phyloP scores from a whole-genome alignment of 2,797 vertebrate species.

The Melanotaenia parkinsoni region DNA sequence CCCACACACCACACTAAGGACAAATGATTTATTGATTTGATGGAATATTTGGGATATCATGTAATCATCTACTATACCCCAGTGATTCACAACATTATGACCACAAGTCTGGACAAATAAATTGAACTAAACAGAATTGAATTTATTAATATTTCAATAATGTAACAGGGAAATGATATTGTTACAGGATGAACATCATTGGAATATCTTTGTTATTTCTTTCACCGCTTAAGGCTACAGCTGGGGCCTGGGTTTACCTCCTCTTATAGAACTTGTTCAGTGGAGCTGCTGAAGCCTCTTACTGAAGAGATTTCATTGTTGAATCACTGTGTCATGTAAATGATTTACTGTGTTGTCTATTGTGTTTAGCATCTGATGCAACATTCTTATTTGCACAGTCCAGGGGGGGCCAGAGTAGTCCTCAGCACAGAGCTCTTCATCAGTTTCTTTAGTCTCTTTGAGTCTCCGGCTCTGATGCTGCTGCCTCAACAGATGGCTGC shows the following conservation, averaged over 20 bases:
- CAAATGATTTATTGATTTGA: conserved; percentile 14
- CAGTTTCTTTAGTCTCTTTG: background rate
- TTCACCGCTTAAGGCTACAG: background rate
- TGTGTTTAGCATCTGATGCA: background rate
- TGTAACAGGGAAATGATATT: background rate
- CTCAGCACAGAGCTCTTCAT: background rate
- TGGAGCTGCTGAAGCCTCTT: background rate
- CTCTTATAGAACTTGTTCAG: background rate
- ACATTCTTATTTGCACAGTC: background rate
- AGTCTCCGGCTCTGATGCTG: background rate
- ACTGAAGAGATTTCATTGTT: background rate
- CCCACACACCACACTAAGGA: conserved; percentile 9
- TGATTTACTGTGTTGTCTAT: background rate
- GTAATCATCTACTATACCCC: background rate
- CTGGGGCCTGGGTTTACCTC: background rate
- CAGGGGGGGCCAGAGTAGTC: background rate
- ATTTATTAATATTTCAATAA: background rate
- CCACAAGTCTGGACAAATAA: background rate
- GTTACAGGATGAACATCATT: background rate
- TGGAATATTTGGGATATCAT: conserved; percentile 5
- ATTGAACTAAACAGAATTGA: background rate
- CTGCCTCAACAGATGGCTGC: conserved; percentile 1
- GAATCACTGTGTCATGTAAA: background rate
- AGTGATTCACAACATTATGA: conserved; percentile 1
- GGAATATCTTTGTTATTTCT: background rate